phyloP scores from a whole-genome alignment of 2,797 vertebrate genomes.

The Morus bassanus region DNA sequence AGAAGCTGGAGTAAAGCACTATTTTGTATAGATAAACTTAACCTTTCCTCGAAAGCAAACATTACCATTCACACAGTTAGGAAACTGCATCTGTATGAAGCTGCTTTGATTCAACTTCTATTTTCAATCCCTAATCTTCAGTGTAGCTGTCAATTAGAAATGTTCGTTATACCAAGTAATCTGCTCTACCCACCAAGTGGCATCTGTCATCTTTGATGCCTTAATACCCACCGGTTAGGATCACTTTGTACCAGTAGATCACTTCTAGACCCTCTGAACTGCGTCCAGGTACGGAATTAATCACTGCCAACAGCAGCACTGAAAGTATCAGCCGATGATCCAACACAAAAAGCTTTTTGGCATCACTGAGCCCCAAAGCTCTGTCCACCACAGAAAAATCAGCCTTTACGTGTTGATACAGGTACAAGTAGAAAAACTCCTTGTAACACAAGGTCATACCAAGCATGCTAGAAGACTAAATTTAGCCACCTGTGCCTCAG shows the following conservation, averaged over 20 bases:
- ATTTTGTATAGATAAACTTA: background rate
- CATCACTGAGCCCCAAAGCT: background rate
- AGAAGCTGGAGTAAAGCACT: background rate
- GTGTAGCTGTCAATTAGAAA: background rate
- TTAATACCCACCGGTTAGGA: background rate
- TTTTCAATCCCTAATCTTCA: background rate
- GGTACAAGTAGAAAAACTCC: background rate
- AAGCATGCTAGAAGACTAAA: conserved; percentile 7
- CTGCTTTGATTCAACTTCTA: background rate
- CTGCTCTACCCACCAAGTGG: fast-evolving
- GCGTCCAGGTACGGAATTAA: background rate
- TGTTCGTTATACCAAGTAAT: background rate
- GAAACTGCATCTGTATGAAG: background rate
- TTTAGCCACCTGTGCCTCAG: conserved; percentile 47
- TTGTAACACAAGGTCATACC: conserved; percentile 11
- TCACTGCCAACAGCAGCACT: background rate
- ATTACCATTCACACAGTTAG: background rate
- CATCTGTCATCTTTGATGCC: background rate
- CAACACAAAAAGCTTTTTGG: background rate
- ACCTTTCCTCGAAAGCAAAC: background rate
- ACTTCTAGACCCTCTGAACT: background rate
- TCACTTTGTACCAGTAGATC: background rate
- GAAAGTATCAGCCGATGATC: fast-evolving
- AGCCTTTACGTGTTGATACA: background rate
- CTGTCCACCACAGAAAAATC: background rate